phyloP scores from a whole-genome alignment of 1,140 invertebrate species.

The Eciton burchellii region DNA sequence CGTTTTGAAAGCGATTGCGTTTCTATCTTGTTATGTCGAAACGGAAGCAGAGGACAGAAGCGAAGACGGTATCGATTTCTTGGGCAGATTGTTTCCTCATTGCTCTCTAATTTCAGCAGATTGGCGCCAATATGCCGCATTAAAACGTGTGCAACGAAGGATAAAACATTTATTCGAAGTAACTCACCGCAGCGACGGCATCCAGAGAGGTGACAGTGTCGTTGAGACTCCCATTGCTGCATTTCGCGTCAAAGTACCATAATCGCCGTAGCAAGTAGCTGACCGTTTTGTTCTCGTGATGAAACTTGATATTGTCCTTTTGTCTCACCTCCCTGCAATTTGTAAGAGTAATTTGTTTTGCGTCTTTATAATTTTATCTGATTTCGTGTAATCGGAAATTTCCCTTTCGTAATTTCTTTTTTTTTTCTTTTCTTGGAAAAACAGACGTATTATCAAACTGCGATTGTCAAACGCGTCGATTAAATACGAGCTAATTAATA shows the following conservation, averaged over 20 bases:
- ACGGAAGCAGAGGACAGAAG: not conserved
- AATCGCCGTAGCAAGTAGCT: constrained; percentile 91
- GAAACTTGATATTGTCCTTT: constrained; percentile 90
- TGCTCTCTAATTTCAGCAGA: not conserved
- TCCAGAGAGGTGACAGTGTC: constrained; percentile 94
- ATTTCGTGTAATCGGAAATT: not conserved
- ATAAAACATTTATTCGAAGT: too few species aligned
- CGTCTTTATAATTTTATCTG: not conserved
- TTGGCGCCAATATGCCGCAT: not conserved
- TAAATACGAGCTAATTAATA: not conserved
- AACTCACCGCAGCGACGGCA: constrained; percentile 91
- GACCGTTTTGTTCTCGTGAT: constrained; percentile 92
- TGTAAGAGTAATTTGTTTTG: not conserved
- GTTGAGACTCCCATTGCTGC: constrained; percentile 90
- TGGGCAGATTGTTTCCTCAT: not conserved
- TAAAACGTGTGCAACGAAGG: constrained; percentile 23
- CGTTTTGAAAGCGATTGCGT: not conserved
- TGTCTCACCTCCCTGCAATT: constrained; percentile 88
- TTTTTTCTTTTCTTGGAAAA: too few species aligned
- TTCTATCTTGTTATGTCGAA: not conserved
- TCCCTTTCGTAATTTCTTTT: not conserved
- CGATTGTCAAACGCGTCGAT: too few species aligned
- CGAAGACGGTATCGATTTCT: not conserved
- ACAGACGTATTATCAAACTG: too few species aligned
- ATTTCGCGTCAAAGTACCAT: constrained; percentile 91